These are phyloP conservation scores for Platyscapa corneri DNA, from an alignment of 1,140 invertebrate species.

Conservation along the genomic window DNA sequence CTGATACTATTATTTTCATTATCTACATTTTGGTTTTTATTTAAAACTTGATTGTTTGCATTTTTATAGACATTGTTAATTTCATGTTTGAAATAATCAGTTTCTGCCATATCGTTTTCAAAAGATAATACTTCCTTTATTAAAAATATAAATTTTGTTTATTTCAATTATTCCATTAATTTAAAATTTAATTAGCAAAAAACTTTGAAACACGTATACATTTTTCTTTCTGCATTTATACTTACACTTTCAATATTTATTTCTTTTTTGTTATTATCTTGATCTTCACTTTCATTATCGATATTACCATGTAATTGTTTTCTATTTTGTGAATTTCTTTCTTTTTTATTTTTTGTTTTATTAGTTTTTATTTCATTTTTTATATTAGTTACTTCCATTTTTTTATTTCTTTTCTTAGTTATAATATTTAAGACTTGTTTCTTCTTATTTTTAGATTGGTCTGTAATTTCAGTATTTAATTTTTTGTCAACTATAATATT, in stretches of 20 bases:
- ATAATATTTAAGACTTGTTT: not conserved
- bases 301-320: not conserved
- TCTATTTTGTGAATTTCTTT: conserved; percentile 8
- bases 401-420: conserved; percentile 2
- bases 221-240: not conserved
- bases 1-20: conserved; percentile 65
- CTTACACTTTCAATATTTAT: not conserved
- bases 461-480: not conserved
- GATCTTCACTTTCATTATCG: not conserved
- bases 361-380: no score
- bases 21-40: conserved; percentile 55
- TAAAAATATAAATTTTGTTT: not conserved
- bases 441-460: not conserved
- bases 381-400: not conserved
- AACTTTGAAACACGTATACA: not conserved
- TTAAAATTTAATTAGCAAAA: not conserved
- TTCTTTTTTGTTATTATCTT: not conserved
- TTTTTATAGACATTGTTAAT: not conserved
- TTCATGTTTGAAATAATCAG: conserved; percentile 40
- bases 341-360: not conserved
- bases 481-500: not conserved
- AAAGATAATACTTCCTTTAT: conserved; percentile 19
- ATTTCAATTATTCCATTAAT: not conserved
- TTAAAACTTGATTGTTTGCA: no score
- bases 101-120: conserved; percentile 42